Base-by-base conservation (phyloP, 2,888 invertebrate species). In the Rotaria sp. region DNA sequence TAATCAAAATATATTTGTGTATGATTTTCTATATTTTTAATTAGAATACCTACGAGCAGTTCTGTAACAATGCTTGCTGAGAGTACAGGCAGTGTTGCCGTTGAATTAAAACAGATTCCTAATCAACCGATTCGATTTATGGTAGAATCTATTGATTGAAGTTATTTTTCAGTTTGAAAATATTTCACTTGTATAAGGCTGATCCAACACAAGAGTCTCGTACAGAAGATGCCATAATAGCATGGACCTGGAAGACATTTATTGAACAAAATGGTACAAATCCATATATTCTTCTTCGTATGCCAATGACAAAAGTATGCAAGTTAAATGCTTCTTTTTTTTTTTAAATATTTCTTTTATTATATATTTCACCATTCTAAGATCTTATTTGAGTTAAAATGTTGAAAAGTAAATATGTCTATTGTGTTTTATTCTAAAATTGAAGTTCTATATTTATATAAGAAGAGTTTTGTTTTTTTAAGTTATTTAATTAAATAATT, bases 271-370 rank as follows among this genome's bases (percentile, higher is more conserved):
- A 87, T 41, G 87, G 88, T 4, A 87, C 88, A 0, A 88, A 89
- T 85, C 89, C 90, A 0, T 89, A 89, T 87, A 88, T 89, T 38
- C 87, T 89, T 13, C 88, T 89, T 18, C 88, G 89, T 15, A 88
- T 90, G 88, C 90, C 90, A 4, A 90, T 89, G 89, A 90, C 89
- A 8, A 89, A 90, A 89, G 89, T 88, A 24, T 52, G 24, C 4
- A 24, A 24, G 10, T 2, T 48, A 48, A 11, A 15, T n/a, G n/a
- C n/a, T n/a, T n/a, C n/a, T n/a, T n/a, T n/a, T n/a, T n/a, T n/a
- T n/a, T n/a, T n/a, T n/a, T n/a, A n/a, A n/a, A n/a, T n/a, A n/a
- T n/a, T n/a, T n/a, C n/a, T n/a, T n/a, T n/a, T n/a, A n/a, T n/a
- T n/a, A n/a, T n/a, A n/a, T n/a, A n/a, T n/a, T n/a, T n/a, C n/a